Evolutionary conservation across 2,797 vertebrate species (phyloP).

Genomic region (Typhlichthys subterraneus): DNA sequence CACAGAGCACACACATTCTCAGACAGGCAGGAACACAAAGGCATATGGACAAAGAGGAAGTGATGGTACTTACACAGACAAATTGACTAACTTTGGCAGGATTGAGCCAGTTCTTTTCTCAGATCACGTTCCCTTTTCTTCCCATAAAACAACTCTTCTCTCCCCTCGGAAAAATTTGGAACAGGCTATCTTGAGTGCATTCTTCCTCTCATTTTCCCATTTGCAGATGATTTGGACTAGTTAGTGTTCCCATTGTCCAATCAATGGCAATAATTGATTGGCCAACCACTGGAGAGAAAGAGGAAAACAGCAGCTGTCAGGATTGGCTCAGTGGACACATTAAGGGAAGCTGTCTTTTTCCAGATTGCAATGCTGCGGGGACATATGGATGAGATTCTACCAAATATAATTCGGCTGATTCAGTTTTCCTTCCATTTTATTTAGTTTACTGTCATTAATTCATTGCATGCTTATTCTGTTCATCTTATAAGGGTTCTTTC

Average conservation of each 20-base stretch:
- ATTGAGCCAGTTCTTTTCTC: slow-evolving; percentile 9
- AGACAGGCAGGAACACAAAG: slow-evolving; percentile 3
- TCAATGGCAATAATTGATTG: slow-evolving; percentile 57
- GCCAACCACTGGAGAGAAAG: slow-evolving; percentile 41
- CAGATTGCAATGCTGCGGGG: slow-evolving; percentile 23
- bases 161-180: background rate
- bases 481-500: too few relatives aligned
- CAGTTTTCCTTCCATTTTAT: background rate
- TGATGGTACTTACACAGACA: background rate
- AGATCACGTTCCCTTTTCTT: background rate
- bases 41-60: slow-evolving; percentile 10
- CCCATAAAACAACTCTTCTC: background rate
- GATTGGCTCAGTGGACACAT: slow-evolving; percentile 36
- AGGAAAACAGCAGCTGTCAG: slow-evolving; percentile 40
- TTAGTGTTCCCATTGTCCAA: slow-evolving; percentile 42
- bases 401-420: slow-evolving; percentile 19
- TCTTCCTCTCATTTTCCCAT: slow-evolving; percentile 33
- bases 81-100: background rate
- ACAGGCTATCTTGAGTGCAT: slow-evolving; percentile 1
- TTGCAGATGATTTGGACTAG: slow-evolving; percentile 51
- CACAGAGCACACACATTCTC: background rate
- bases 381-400: slow-evolving; percentile 23
- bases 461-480: background rate
- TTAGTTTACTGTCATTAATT: slow-evolving; percentile 5
- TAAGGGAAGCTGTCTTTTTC: slow-evolving; percentile 31